Percentiles rank a stretch among this genome's conserved stretches.
Evolutionary conservation across 2,113 vertebrate species (phyloP).

Genomic region (Glaucomys volans): DNA sequence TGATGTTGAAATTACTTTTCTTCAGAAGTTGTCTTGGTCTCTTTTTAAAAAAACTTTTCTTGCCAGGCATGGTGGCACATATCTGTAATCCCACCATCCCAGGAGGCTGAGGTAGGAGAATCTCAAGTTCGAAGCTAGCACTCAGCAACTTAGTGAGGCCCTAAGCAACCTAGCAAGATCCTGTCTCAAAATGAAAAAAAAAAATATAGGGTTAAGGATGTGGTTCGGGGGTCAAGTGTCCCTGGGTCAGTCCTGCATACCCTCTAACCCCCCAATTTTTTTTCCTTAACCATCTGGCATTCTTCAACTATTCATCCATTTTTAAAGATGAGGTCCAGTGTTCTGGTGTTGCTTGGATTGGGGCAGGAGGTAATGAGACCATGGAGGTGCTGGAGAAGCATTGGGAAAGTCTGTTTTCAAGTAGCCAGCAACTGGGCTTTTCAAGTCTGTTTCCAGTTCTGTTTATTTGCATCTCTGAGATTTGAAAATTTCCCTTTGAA

Average conservation of each 20-base stretch:
- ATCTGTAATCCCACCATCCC: too few relatives aligned
- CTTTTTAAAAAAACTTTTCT: too few relatives aligned
- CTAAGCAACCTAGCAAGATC: too few relatives aligned
- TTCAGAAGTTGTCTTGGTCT: conserved; percentile 29
- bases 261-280: too few relatives aligned
- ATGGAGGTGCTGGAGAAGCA: background rate
- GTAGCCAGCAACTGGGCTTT: background rate
- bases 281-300: conserved; percentile 29
- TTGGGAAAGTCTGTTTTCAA: background rate
- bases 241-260: too few relatives aligned
- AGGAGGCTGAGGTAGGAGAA: too few relatives aligned
- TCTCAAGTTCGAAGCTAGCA: too few relatives aligned
- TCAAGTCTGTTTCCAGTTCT: background rate
- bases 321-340: background rate
- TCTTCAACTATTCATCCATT: background rate
- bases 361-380: background rate
- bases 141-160: too few relatives aligned
- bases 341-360: background rate
- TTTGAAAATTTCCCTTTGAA: conserved; percentile 11
- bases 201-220: too few relatives aligned
- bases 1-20: conserved; percentile 38
- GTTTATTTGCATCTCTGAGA: conserved; percentile 21
- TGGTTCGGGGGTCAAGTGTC: too few relatives aligned
- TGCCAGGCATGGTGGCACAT: too few relatives aligned
- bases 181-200: too few relatives aligned